Evolutionary conservation across 53 echinoderm and acorn worm genomes (phyloP), one percentile per base, ranked within the genome.

Genomic region (Hippasteria phrygiana): DNA sequence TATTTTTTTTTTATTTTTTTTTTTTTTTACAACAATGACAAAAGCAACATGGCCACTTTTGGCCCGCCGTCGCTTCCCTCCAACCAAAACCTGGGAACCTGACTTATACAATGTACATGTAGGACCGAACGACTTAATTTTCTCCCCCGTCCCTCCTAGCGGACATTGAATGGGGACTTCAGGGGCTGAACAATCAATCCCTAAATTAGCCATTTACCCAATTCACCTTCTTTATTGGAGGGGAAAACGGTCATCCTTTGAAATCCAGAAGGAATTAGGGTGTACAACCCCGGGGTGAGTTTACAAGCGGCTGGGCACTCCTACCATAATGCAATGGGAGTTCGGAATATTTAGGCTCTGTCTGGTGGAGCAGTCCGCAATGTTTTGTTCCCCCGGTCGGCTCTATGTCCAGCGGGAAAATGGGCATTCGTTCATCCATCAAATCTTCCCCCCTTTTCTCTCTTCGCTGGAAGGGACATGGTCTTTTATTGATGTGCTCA

Each of bases 161-260:
- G 1, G 53, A 16, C 31, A 17, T 24, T 34, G 34, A 76, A 45
- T 46, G 31, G 10, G 42, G 26, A 28, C 32, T 55, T 32, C 7
- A 11, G 37, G 39, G 22, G 29, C 20, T 35, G 18, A 85, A 85
- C 85, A 85, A 70, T 85, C 22, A 48, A 3, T 18, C 14, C 51
- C 50, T 50, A 71, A 85, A 85, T 70, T 45, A 85, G 48, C 85
- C 85, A 85, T 85, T 85, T 85, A 85, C 36, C 26, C 35, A 69
- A 85, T 70, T 48, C 85, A 26, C 71, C 10, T n/a, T 67, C 17
- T 27, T 28, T 51, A 12, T 48, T 69, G 70, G 71, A 85, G 53
- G 35, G 36, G 53, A 37, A 70, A 69, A 33, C 24, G 65, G 6
- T 22, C 13, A 31, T 1, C 50, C 45, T 85, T 85, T 70, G 71